Percentiles rank a stretch among this genome's conserved stretches.
phyloP scores from a whole-genome alignment of 35 echinoderm and acorn worm species.

The Apostichopus japonicus region DNA sequence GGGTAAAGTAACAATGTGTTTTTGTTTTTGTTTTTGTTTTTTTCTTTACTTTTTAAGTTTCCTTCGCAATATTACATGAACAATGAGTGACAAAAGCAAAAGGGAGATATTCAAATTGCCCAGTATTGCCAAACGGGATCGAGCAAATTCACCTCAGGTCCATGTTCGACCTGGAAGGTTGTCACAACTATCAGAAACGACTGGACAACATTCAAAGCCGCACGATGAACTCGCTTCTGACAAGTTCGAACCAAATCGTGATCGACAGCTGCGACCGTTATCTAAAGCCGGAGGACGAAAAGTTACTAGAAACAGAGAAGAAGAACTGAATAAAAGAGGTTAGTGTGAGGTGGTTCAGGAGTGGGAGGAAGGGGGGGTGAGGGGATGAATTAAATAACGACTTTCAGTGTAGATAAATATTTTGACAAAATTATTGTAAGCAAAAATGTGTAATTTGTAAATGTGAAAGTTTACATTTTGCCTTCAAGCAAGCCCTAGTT shows the following conservation, averaged over 20 bases:
- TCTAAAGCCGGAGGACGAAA: slow-evolving; percentile 1
- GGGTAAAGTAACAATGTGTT: too few relatives aligned
- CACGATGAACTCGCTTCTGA: not conserved
- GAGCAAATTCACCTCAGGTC: not conserved
- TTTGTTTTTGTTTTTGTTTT: too few relatives aligned
- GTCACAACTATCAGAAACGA: not conserved
- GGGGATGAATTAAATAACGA: too few relatives aligned
- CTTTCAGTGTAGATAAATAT: too few relatives aligned
- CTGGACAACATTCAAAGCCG: not conserved
- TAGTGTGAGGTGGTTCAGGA: not conserved
- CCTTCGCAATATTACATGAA: too few relatives aligned
- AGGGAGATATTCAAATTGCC: not conserved
- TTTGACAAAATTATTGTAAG: too few relatives aligned
- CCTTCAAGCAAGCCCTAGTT: too few relatives aligned
- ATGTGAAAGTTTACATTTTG: too few relatives aligned
- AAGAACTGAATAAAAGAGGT: slow-evolving; percentile 22
- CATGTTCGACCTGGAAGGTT: not conserved
- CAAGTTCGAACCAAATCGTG: not conserved
- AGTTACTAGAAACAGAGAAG: not conserved
- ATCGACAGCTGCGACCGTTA: not conserved
- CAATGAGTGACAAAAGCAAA: slow-evolving; percentile 8
- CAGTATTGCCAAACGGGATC: not conserved
- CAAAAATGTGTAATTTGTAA: too few relatives aligned
- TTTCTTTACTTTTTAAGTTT: too few relatives aligned
- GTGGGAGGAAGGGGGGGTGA: not conserved